phyloP scores from a whole-genome alignment of 2,888 invertebrate genomes.

The Sinelater perroti region DNA sequence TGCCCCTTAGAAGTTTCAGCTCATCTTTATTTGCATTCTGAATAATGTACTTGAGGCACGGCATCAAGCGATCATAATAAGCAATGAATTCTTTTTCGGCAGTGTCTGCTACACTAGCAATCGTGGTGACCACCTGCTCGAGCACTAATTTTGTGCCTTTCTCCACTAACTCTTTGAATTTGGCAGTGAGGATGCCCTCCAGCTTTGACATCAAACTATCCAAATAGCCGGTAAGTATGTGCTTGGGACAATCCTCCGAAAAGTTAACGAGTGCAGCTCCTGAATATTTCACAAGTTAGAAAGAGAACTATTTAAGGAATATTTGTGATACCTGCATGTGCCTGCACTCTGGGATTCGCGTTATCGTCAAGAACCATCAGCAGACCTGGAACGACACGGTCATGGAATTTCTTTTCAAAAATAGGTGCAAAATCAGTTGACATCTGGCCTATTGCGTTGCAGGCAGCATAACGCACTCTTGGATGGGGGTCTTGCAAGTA shows the following conservation, averaged over 20 bases:
- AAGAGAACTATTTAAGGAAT: not conserved
- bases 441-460: constrained; percentile 99
- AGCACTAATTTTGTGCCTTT: constrained; percentile 95
- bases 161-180: constrained; percentile 94
- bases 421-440: constrained; percentile 97
- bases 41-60: constrained; percentile 96
- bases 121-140: constrained; percentile 98
- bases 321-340: constrained; percentile 68
- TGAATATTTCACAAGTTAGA: constrained; percentile 47
- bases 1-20: constrained; percentile 87
- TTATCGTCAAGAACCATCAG: constrained; percentile 89
- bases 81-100: constrained; percentile 94
- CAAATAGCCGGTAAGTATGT: constrained; percentile 88
- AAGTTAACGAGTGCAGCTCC: constrained; percentile 99
- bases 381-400: constrained; percentile 91
- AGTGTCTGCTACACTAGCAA: constrained; percentile 98
- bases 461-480: constrained; percentile 94
- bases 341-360: constrained; percentile 91
- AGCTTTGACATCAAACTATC: constrained; percentile 91
- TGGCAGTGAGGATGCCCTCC: constrained; percentile 86
- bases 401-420: constrained; percentile 98
- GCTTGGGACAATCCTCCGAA: constrained; percentile 98
- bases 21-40: constrained; percentile 90
- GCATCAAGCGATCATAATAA: constrained; percentile 94
- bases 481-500: constrained; percentile 75